These are phyloP conservation scores for Drosophila arawakana DNA, from an alignment of 1,140 invertebrate species.

Conservation along the genomic window DNA sequence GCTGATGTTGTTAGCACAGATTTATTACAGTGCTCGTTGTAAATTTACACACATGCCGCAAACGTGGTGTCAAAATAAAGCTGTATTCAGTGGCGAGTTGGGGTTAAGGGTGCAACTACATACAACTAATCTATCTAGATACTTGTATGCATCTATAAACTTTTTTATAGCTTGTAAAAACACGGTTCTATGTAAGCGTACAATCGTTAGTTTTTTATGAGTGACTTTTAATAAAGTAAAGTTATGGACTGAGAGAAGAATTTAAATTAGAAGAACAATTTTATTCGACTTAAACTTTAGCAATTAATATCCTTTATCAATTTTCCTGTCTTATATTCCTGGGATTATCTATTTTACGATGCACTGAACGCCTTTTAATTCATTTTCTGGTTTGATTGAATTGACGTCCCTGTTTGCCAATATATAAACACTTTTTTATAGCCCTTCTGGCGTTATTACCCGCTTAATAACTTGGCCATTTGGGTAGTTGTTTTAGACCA, in stretches of 20 bases:
- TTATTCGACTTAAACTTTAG: no score
- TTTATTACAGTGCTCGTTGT: slow-evolving; percentile 27
- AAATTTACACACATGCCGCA: slow-evolving; percentile 13
- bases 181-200: no score
- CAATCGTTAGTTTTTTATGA: not conserved
- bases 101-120: no score
- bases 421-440: not conserved
- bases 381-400: slow-evolving; percentile 5
- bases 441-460: not conserved
- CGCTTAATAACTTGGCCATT: slow-evolving; percentile 37
- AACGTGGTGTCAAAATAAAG: not conserved
- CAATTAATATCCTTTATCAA: no score
- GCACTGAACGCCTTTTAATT: not conserved
- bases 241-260: not conserved
- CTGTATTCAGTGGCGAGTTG: not conserved
- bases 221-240: not conserved
- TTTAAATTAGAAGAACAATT: not conserved
- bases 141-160: no score
- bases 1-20: slow-evolving; percentile 16
- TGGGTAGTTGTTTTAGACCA: not conserved
- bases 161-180: no score
- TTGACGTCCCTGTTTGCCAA: slow-evolving; percentile 8
- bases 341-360: not conserved
- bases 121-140: no score
- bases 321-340: no score